Evolutionary conservation across 2,113 vertebrate genomes (phyloP).

Genomic region (Scatophagus argus): DNA sequence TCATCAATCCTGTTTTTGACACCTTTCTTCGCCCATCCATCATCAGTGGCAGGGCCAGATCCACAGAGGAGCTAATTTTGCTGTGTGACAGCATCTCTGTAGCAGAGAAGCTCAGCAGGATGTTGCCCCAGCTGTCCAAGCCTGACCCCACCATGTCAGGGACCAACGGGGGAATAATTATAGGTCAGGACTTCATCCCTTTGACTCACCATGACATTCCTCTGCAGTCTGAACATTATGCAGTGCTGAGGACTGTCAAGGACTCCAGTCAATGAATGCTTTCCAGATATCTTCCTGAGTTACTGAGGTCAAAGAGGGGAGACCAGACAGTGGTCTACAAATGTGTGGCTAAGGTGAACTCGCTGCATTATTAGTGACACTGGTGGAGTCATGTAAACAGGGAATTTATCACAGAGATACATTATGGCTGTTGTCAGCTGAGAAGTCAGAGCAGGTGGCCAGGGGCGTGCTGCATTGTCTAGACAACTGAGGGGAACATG

Average conservation of each 20-base stretch:
- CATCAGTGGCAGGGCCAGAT: constrained; percentile 64
- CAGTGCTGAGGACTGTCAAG: constrained; percentile 75
- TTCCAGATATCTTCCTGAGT: constrained; percentile 72
- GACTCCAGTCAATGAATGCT: constrained; percentile 69
- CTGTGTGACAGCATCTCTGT: constrained; percentile 76
- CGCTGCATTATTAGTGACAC: constrained; percentile 49
- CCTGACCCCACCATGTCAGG: constrained; percentile 81
- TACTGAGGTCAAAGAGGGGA: constrained; percentile 48
- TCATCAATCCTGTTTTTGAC: constrained; percentile 72
- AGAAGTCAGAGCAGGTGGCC: constrained; percentile 79
- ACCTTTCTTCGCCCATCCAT: constrained; percentile 70
- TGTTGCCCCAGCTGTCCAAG: constrained; percentile 85
- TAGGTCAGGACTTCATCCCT: constrained; percentile 83
- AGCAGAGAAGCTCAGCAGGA: constrained; percentile 76
- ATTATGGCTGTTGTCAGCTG: constrained; percentile 67
- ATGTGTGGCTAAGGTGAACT: constrained; percentile 41
- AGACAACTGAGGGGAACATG: constrained; percentile 60
- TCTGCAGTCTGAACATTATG: constrained; percentile 73
- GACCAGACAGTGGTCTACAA: constrained; percentile 37
- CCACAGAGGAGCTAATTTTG: constrained; percentile 78
- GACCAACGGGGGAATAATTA: constrained; percentile 84
- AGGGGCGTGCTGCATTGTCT: constrained; percentile 70
- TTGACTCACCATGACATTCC: constrained; percentile 80
- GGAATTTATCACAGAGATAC: constrained; percentile 66
- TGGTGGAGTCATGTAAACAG: constrained; percentile 70